These are phyloP conservation scores for Sprattus sprattus DNA, from an alignment of 2,113 vertebrate genomes.

Conservation along the genomic window DNA sequence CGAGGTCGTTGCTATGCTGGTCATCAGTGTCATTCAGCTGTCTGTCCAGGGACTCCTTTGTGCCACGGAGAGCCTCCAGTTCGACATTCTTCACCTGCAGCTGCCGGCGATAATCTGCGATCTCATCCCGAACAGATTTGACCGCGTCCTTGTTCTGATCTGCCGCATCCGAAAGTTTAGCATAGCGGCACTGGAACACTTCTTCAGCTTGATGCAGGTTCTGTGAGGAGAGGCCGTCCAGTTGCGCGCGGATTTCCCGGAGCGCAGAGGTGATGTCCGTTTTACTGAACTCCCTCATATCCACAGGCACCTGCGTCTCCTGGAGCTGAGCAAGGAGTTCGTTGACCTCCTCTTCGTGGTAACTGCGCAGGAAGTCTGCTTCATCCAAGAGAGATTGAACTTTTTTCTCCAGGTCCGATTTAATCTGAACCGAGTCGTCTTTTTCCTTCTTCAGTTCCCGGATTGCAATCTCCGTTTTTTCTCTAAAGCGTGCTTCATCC, in stretches of 20 bases:
- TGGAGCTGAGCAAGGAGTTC: constrained; percentile 81
- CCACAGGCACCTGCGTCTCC: constrained; percentile 72
- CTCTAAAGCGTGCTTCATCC: constrained; percentile 65
- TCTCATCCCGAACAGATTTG: constrained; percentile 72
- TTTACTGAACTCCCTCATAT: constrained; percentile 62
- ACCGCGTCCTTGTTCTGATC: constrained; percentile 83
- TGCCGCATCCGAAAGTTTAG: constrained; percentile 82
- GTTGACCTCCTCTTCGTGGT: constrained; percentile 81
- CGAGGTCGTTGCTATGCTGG: constrained; percentile 74
- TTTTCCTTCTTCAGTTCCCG: constrained; percentile 77
- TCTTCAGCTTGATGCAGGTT: constrained; percentile 89
- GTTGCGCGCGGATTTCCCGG: constrained; percentile 84
- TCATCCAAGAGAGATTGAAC: constrained; percentile 81
- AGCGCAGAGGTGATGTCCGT: constrained; percentile 84
- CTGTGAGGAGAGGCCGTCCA: constrained; percentile 83
- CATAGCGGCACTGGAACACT: constrained; percentile 85
- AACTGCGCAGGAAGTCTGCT: constrained; percentile 77
- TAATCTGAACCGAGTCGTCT: constrained; percentile 72
- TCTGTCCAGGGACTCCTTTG: constrained; percentile 86
- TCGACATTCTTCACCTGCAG: constrained; percentile 84
- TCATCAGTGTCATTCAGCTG: constrained; percentile 87
- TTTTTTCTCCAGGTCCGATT: constrained; percentile 80
- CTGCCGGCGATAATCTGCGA: constrained; percentile 86
- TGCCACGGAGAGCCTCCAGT: constrained; percentile 82
- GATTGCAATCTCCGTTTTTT: constrained; percentile 73